Evolutionary conservation across 2,888 invertebrate genomes (phyloP).

Genomic region (Caenorhabditis doughertyi): DNA sequence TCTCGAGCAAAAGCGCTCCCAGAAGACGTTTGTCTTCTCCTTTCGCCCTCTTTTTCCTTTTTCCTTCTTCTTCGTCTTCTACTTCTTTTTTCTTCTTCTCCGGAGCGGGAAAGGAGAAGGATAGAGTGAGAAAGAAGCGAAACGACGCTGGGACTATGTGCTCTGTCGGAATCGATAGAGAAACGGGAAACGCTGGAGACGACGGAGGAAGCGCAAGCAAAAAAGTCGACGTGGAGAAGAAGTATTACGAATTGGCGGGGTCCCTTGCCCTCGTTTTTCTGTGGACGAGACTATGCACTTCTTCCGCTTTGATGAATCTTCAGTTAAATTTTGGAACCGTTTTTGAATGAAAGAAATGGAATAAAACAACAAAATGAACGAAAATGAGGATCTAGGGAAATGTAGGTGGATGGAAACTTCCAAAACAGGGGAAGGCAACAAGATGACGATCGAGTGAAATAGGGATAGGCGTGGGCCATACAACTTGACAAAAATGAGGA

Average conservation of each 20-base stretch:
- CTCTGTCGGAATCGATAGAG: slow-evolving; percentile 49
- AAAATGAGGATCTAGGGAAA: slow-evolving; percentile 32
- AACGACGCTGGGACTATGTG: slow-evolving; percentile 21
- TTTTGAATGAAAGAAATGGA: not conserved
- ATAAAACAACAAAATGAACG: slow-evolving; percentile 18
- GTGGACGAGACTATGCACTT: slow-evolving; percentile 23
- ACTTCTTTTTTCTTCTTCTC: slow-evolving; percentile 19
- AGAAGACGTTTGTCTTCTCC: slow-evolving; percentile 60
- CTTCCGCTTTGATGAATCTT: slow-evolving; percentile 40
- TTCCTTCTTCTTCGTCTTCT: slow-evolving; percentile 11
- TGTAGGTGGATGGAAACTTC: not conserved
- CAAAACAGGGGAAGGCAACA: not conserved
- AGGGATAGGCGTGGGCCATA: not conserved
- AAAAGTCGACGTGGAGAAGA: slow-evolving; percentile 23
- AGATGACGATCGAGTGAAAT: not conserved
- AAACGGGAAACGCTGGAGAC: slow-evolving; percentile 12
- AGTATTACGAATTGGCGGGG: slow-evolving; percentile 50
- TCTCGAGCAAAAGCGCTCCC: slow-evolving; percentile 46
- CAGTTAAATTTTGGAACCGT: not conserved
- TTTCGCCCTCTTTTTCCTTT: slow-evolving; percentile 15
- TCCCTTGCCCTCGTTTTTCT: slow-evolving; percentile 23
- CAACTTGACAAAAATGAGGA: slow-evolving; percentile 1
- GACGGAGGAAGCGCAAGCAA: slow-evolving; percentile 18
- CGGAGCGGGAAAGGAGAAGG: slow-evolving; percentile 1
- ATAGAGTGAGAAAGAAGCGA: slow-evolving; percentile 18